These are phyloP conservation scores for Ladona fulva DNA, from an alignment of 1,140 invertebrate genomes.

Conservation along the genomic window DNA sequence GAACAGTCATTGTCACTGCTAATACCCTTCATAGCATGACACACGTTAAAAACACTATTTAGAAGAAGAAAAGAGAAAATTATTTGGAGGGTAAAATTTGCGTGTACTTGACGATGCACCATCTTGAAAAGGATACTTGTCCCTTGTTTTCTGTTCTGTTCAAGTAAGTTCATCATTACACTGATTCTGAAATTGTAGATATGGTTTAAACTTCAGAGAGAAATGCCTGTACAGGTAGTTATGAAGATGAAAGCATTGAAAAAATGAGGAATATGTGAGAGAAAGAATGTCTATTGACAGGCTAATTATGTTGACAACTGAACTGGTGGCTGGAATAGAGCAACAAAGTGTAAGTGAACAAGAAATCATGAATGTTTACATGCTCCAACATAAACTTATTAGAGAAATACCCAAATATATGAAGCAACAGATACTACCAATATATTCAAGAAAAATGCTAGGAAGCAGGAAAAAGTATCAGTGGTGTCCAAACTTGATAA, in stretches of 20 bases:
- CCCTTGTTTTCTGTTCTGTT: no score
- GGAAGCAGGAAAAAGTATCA: neutral
- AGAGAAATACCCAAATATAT: slow-evolving; percentile 12
- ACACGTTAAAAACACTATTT: no score
- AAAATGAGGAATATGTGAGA: neutral
- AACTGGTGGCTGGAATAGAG: neutral
- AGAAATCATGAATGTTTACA: slow-evolving; percentile 14
- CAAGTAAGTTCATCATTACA: neutral
- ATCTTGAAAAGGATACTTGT: no score
- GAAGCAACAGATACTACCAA: slow-evolving; percentile 3
- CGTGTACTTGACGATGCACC: no score
- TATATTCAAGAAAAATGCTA: slow-evolving; percentile 10
- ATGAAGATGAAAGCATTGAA: neutral
- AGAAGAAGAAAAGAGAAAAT: no score
- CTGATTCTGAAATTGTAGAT: neutral
- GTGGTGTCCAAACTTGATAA: slow-evolving; percentile 5
- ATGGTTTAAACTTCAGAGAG: neutral
- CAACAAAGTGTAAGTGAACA: slow-evolving; percentile 17
- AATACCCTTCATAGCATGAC: no score
- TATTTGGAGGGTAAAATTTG: no score
- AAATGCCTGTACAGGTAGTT: neutral
- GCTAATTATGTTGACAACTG: neutral
- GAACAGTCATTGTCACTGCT: no score
- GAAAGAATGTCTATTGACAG: neutral
- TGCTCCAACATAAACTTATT: slow-evolving; percentile 1